phyloP scores from a whole-genome alignment of 2,113 vertebrate species.

The Coregonus clupeaformis region DNA sequence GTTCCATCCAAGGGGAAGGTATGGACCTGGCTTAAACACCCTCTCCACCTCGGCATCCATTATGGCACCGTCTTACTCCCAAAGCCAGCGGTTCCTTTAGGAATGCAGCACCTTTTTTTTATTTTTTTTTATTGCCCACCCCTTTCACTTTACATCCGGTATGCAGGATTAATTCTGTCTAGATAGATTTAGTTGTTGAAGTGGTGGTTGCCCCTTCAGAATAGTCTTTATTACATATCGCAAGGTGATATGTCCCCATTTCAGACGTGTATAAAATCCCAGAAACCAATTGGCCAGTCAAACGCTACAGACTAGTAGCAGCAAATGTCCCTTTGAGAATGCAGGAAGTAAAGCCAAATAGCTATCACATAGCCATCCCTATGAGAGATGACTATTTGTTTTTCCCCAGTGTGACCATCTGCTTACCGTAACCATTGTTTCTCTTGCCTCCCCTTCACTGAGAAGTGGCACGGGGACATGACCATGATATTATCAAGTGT shows the following conservation, averaged over 20 bases:
- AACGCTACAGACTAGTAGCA: constrained; percentile 29
- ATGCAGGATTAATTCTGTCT: constrained; percentile 62
- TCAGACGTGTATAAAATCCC: constrained; percentile 16
- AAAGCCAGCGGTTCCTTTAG: constrained; percentile 66
- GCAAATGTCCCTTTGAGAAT: not conserved
- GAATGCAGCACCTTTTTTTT: constrained; percentile 43
- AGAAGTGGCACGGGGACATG: constrained; percentile 5
- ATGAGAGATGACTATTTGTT: not conserved
- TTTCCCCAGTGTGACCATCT: not conserved
- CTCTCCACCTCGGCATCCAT: constrained; percentile 63
- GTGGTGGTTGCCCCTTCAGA: constrained; percentile 48
- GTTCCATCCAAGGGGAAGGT: constrained; percentile 69
- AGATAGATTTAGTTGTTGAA: constrained; percentile 13
- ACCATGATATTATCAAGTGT: constrained; percentile 17
- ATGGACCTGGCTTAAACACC: constrained; percentile 61
- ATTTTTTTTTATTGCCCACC: not conserved
- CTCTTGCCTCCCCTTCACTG: constrained; percentile 12
- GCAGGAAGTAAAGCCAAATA: not conserved
- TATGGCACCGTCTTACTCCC: constrained; percentile 55
- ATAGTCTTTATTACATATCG: not conserved
- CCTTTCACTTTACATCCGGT: constrained; percentile 50
- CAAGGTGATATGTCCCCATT: constrained; percentile 1
- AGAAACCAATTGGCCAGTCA: not conserved
- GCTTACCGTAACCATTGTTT: constrained; percentile 17
- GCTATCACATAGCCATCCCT: constrained; percentile 20